Evolutionary conservation across 2,888 invertebrate species (phyloP).

Genomic region (Oscheius onirici): DNA sequence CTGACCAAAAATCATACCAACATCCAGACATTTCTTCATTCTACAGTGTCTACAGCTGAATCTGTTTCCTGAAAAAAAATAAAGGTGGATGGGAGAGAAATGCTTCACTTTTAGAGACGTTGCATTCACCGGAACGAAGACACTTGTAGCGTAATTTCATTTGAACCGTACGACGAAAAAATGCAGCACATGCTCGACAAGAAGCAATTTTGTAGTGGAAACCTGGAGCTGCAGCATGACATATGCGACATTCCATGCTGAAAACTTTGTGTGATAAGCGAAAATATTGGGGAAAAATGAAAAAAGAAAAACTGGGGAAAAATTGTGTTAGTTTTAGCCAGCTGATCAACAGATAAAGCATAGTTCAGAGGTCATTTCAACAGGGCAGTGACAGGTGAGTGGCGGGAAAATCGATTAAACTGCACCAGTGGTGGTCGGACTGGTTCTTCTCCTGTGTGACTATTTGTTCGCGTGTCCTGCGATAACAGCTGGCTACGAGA

Average conservation of each 20-base stretch:
- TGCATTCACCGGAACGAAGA: not conserved
- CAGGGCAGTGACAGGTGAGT: no score
- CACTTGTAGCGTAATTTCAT: slow-evolving; percentile 12
- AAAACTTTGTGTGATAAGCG: no score
- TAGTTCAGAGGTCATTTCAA: no score
- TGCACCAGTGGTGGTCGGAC: no score
- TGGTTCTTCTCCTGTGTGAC: no score
- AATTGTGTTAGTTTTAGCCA: no score
- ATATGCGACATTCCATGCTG: slow-evolving; percentile 5
- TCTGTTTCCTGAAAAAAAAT: slow-evolving; percentile 5
- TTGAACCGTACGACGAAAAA: slow-evolving; percentile 8
- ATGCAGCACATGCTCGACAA: slow-evolving; percentile 20
- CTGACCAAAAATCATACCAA: slow-evolving; percentile 14
- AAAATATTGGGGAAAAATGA: not conserved
- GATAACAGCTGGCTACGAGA: no score
- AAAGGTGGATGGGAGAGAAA: no score
- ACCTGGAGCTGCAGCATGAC: not conserved
- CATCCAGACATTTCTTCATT: slow-evolving; percentile 19
- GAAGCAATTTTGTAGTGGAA: slow-evolving; percentile 12
- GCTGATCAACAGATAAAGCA: no score
- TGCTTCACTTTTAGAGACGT: not conserved
- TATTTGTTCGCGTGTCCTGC: no score
- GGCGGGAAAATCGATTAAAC: no score
- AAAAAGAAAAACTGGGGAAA: not conserved
- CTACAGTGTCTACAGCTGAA: slow-evolving; percentile 16